Base-by-base conservation (phyloP, 2,113 vertebrate species). In the Equus quagga region DNA sequence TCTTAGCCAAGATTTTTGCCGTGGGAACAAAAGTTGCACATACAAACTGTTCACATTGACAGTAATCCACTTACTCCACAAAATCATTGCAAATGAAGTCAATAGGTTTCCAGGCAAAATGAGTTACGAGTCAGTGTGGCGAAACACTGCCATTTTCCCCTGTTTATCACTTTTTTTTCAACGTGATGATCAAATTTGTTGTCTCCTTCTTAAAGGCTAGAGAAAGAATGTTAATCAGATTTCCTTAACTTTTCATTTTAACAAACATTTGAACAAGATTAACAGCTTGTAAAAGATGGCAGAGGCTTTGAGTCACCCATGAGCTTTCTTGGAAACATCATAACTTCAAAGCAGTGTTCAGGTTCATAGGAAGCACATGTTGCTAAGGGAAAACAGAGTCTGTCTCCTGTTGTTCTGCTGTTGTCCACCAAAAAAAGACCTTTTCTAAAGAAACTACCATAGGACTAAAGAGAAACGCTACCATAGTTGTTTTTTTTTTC, bases 41-140 rank as follows among this genome's bases (percentile, higher is more conserved):
- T 88, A 51, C 83, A 95, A 92, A 96, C 89, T 56, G 69, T 97
- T 80, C 79, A 58, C 92, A 80, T 62, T 21, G 73, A 83, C 79
- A 73, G 51, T 89, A 81, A 97, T 95, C 92, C 70, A 90, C 73
- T 98, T 96, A 94, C 64, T 44, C 58, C 65, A 69, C 91, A 93
- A 84, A 96, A 93, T 89, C 92, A 33, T 24, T 96, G 79, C 69
- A 95, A 96, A 97, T 95, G 65, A 90, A 97, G 87, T 87, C 82
- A 89, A 49, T 80, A 49, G 93, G 69, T 96, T 92, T 95, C 76
- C 92, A 92, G 80, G 58, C 44, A 89, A 96, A 96, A 92, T 70
- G 81, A 97, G 41, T 84, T 84, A 80, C 80, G 94, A 91, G 82
- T 94, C 92, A 73, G 62, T 3, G 46, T 49, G 23, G 75, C 76